Conservation (phyloP, 2,797 vertebrate species). For the Naso thynnoides region DNA sequence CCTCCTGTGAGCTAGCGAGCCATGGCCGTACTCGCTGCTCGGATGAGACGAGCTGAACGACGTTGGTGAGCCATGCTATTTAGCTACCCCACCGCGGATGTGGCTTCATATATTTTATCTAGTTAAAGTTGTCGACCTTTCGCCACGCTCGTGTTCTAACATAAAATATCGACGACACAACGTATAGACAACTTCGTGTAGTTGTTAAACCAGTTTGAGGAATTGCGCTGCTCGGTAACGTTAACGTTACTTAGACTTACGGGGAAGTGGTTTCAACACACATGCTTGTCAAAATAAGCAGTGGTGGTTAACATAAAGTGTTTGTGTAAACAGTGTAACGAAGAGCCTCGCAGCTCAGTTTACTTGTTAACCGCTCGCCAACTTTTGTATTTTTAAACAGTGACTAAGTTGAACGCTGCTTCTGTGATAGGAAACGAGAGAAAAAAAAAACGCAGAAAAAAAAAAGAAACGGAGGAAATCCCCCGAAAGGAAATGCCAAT, state of each 20-base stretch:
- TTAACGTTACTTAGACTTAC: constrained; percentile 28
- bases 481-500: constrained; percentile 89
- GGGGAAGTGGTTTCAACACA: constrained; percentile 34
- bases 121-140: background rate
- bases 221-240: constrained; percentile 18
- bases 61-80: background rate
- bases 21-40: constrained; percentile 14
- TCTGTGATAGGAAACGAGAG: constrained; percentile 71
- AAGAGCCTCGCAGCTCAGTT: background rate
- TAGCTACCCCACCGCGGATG: background rate
- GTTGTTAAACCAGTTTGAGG: constrained; percentile 56
- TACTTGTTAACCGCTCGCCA: constrained; percentile 27
- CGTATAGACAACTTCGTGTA: background rate
- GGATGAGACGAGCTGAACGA: constrained; percentile 25
- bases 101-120: accelerated
- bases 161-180: background rate
- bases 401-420: constrained; percentile 50
- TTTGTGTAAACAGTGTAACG: constrained; percentile 5
- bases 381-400: constrained; percentile 65
- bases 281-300: constrained; percentile 23
- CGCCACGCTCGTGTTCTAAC: background rate
- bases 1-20: constrained; percentile 59
- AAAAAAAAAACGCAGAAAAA: constrained; percentile 37
- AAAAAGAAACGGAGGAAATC: constrained; percentile 78
- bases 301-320: background rate